Conservation (phyloP, 2,797 vertebrate species). For the Poecilia gillii region DNA sequence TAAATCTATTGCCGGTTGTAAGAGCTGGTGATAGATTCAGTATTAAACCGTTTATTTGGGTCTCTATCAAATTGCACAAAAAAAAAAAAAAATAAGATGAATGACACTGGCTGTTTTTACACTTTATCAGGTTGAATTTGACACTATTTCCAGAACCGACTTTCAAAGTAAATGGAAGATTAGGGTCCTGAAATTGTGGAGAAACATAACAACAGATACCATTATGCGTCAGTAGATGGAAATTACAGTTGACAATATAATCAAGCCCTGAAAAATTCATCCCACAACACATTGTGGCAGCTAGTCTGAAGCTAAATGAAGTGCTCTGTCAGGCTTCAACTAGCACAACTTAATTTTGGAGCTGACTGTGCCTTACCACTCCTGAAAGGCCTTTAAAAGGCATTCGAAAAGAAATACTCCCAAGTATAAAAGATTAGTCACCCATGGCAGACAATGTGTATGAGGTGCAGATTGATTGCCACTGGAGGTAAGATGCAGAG, state of each 20-base stretch:
- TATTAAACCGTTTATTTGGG: neutral
- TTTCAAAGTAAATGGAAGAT: no score
- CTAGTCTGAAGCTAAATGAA: neutral
- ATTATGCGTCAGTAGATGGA: neutral
- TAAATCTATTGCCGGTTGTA: neutral
- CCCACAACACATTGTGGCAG: neutral
- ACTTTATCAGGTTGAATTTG: neutral
- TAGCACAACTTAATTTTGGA: constrained; percentile 3
- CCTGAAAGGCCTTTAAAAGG: neutral
- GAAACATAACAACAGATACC: neutral
- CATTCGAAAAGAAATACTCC: neutral
- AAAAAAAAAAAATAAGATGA: no score
- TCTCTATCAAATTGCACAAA: neutral
- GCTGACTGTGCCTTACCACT: neutral
- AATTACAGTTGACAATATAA: neutral
- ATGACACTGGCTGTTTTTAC: neutral
- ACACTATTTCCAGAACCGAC: neutral
- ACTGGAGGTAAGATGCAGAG: constrained; percentile 12
- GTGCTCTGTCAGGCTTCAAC: neutral
- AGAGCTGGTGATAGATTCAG: neutral
- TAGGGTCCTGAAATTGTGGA: neutral
- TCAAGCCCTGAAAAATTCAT: neutral
- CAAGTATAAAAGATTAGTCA: constrained; percentile 7
- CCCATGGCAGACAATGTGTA: constrained; percentile 4
- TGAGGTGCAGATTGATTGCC: neutral